phyloP scores from a whole-genome alignment of 2,888 invertebrate genomes.

The Thymelicus sylvestris region DNA sequence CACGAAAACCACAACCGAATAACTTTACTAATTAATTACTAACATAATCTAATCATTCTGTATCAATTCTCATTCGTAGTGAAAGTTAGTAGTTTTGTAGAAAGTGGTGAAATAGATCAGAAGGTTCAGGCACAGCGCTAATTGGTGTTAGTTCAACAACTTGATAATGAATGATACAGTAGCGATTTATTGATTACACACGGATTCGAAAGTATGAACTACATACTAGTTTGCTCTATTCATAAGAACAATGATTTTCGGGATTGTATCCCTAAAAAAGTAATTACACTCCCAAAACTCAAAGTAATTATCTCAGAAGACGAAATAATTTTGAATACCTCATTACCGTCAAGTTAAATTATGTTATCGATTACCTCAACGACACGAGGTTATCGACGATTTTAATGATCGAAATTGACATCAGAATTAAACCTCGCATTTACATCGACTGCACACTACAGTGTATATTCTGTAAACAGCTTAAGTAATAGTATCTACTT shows the following conservation, averaged over 20 bases:
- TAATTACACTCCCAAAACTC: neutral
- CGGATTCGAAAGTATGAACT: neutral
- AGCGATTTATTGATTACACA: conserved; percentile 14
- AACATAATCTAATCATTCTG: conserved; percentile 18
- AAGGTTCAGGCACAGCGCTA: conserved; percentile 1
- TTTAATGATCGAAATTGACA: conserved; percentile 10
- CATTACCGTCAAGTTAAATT: neutral
- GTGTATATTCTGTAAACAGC: neutral
- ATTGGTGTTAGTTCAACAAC: conserved; percentile 17
- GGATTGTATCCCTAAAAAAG: too few relatives aligned
- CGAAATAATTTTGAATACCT: too few relatives aligned
- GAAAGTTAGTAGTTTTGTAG: conserved; percentile 26
- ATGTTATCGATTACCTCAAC: neutral
- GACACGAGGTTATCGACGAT: neutral
- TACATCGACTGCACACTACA: neutral
- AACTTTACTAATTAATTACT: conserved; percentile 45
- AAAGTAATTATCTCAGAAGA: too few relatives aligned
- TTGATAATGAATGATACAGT: neutral
- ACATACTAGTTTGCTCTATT: too few relatives aligned
- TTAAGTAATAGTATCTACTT: neutral
- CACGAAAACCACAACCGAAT: conserved; percentile 40
- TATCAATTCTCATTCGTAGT: conserved; percentile 20
- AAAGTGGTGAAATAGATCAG: conserved; percentile 23
- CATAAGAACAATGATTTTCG: too few relatives aligned
- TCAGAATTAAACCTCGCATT: neutral